Evolutionary conservation across 35 echinoderm and acorn worm genomes (phyloP).

Genomic region (Heliocidaris erythrogramma): DNA sequence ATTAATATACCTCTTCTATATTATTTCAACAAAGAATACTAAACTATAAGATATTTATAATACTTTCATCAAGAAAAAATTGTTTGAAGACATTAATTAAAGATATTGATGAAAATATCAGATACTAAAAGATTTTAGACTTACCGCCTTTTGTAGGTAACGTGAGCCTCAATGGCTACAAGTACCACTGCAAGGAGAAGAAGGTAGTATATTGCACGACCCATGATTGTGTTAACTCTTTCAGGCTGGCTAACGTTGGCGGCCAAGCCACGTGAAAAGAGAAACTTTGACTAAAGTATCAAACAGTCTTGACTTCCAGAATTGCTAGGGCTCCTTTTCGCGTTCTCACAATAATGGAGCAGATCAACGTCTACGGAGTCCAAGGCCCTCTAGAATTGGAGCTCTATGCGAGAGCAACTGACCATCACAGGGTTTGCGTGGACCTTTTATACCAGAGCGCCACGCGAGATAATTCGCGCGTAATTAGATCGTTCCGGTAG

Average conservation of each 20-base stretch:
- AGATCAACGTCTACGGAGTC: neutral
- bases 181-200: neutral
- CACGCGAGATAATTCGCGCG: too few relatives aligned
- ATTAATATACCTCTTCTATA: too few relatives aligned
- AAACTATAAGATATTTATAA: too few relatives aligned
- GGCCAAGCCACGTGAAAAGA: neutral
- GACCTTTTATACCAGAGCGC: neutral
- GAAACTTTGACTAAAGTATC: neutral
- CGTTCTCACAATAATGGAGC: neutral
- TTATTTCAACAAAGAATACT: too few relatives aligned
- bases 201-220: neutral
- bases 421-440: neutral
- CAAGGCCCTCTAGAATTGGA: neutral
- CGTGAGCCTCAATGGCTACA: constrained; percentile 3
- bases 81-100: too few relatives aligned
- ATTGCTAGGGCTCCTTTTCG: neutral
- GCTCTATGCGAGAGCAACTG: neutral
- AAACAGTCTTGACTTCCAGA: neutral
- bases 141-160: constrained; percentile 12
- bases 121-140: neutral
- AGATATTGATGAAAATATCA: too few relatives aligned
- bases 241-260: neutral
- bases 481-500: too few relatives aligned
- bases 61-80: too few relatives aligned
- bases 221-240: constrained; percentile 24